A percentile compares a stretch with the other conserved stretches of the same genome.
phyloP scores from a whole-genome alignment of 2,797 vertebrate genomes.

The Eidolon dupreanum region DNA sequence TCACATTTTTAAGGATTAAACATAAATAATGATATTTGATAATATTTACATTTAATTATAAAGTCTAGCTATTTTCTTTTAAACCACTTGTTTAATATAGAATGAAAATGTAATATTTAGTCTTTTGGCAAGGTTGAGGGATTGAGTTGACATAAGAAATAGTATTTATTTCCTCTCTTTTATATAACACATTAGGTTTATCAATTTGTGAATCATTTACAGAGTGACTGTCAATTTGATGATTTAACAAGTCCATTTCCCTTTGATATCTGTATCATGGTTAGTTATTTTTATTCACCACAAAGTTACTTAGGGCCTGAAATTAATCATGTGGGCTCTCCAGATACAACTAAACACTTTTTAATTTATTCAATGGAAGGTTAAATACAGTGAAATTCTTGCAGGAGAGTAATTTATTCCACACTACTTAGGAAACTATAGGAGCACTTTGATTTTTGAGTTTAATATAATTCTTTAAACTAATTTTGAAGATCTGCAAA shows the following conservation, averaged over 20 bases:
- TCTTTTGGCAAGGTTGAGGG: not conserved
- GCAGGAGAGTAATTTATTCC: constrained; percentile 72
- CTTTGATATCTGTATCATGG: constrained; percentile 62
- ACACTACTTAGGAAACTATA: constrained; percentile 73
- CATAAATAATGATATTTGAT: constrained; percentile 52
- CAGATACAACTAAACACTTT: constrained; percentile 77
- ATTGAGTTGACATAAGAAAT: constrained; percentile 50
- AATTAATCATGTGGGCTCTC: constrained; percentile 79
- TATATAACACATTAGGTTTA: constrained; percentile 66
- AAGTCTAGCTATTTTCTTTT: constrained; percentile 32
- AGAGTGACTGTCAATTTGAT: constrained; percentile 72
- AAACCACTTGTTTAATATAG: not conserved
- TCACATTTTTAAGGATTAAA: constrained; percentile 49
- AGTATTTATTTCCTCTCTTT: constrained; percentile 66
- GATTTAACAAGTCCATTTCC: constrained; percentile 71
- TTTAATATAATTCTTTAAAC: constrained; percentile 78
- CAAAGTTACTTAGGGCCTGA: constrained; percentile 77
- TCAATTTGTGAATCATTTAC: constrained; percentile 77
- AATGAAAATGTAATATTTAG: not conserved
- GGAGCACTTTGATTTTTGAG: constrained; percentile 79
- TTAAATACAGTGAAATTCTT: constrained; percentile 73
- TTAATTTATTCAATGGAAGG: constrained; percentile 83
- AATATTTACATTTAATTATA: constrained; percentile 49
- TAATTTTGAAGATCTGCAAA: constrained; percentile 79
- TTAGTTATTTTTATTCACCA: constrained; percentile 72